These are phyloP conservation scores for Diplodus sargus DNA, from an alignment of 2,797 vertebrate genomes.

Conservation along the genomic window DNA sequence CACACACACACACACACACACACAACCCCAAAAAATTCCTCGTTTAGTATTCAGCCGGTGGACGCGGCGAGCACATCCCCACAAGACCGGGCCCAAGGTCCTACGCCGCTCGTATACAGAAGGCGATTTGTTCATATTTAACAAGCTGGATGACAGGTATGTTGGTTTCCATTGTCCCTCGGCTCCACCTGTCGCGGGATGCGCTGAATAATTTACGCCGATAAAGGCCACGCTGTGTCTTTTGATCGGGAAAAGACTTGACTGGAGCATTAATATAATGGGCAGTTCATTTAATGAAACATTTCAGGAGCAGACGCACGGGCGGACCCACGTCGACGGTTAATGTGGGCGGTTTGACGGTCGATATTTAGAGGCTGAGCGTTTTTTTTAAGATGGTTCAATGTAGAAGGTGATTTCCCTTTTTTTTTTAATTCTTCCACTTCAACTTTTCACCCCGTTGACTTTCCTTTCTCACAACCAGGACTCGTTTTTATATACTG, in stretches of 20 bases:
- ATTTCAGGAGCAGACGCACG: neutral
- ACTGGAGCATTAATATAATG: constrained; percentile 29
- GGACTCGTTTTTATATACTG: neutral
- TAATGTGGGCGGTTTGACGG: constrained; percentile 4
- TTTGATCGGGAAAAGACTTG: constrained; percentile 40
- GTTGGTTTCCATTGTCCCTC: constrained; percentile 37
- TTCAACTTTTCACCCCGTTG: neutral
- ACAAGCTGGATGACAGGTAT: constrained; percentile 59
- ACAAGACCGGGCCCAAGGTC: constrained; percentile 68
- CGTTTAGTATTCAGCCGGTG: constrained; percentile 62
- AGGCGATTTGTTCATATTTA: constrained; percentile 71
- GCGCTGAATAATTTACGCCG: constrained; percentile 56
- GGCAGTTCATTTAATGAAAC: constrained; percentile 43
- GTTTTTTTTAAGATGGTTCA: neutral
- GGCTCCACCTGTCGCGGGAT: constrained; percentile 46
- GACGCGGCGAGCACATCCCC: constrained; percentile 31
- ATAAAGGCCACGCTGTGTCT: constrained; percentile 26
- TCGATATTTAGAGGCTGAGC: constrained; percentile 4
- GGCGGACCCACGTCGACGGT: neutral
- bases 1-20: neutral
- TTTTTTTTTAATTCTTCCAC: neutral
- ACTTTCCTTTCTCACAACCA: neutral
- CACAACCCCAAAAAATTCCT: constrained; percentile 3
- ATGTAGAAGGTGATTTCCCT: neutral
- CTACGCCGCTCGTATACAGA: constrained; percentile 41